Percentiles rank a stretch among this genome's conserved stretches.
Conservation (phyloP, 2,797 vertebrate genomes). For the Hyperoplus immaculatus region DNA sequence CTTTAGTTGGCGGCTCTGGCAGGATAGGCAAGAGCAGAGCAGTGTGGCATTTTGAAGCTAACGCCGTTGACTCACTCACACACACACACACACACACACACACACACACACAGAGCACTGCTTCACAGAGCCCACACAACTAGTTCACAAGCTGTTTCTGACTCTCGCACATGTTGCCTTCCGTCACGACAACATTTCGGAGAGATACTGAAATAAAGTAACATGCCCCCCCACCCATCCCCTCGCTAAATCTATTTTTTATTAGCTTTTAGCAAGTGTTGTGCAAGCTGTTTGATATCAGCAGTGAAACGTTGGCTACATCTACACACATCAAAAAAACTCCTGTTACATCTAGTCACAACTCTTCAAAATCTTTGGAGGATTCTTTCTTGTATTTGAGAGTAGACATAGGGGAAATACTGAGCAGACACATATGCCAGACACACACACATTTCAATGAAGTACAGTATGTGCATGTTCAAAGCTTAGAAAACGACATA, state of each 20-base stretch:
- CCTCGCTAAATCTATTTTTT: constrained; percentile 76
- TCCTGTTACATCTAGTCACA: constrained; percentile 58
- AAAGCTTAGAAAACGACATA: constrained; percentile 1
- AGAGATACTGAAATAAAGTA: constrained; percentile 71
- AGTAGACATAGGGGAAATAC: constrained; percentile 50
- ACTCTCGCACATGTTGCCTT: constrained; percentile 75
- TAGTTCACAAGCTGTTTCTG: constrained; percentile 82
- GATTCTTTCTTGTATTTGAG: constrained; percentile 59
- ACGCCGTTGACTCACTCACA: constrained; percentile 74
- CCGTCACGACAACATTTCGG: constrained; percentile 61
- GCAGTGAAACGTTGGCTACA: constrained; percentile 65
- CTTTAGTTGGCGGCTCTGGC: constrained; percentile 76
- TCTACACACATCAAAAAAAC: constrained; percentile 64
- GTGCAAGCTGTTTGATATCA: constrained; percentile 75
- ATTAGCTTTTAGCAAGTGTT: constrained; percentile 76
- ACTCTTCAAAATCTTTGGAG: constrained; percentile 59
- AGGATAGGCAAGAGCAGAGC: constrained; percentile 58
- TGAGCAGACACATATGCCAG: constrained; percentile 9
- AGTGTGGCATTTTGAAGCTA: constrained; percentile 79
- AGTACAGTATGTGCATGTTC: constrained; percentile 26
- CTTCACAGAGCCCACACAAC: constrained; percentile 81
- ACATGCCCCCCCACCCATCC: constrained; percentile 32
- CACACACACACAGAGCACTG: constrained; percentile 63
- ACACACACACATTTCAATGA: constrained; percentile 21
- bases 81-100: too few species aligned